phyloP scores from a whole-genome alignment of 2,888 invertebrate genomes.

The Meandrusa payeni region DNA sequence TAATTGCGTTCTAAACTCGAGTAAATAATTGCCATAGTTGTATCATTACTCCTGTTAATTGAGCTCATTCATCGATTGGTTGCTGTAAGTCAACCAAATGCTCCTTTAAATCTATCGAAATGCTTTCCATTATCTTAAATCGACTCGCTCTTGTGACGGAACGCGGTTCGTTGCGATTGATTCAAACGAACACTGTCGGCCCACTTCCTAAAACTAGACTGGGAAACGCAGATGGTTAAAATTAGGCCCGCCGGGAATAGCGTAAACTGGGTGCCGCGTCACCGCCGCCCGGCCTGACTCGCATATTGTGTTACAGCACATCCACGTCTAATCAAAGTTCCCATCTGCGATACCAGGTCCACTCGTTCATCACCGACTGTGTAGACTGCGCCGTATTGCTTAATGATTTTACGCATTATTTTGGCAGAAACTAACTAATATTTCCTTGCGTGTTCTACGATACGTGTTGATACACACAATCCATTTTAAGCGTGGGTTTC shows the following conservation, averaged over 20 bases:
- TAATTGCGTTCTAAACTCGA: slow-evolving; percentile 37
- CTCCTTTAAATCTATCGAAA: slow-evolving; percentile 8
- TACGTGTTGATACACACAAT: too few species aligned
- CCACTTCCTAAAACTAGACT: slow-evolving; percentile 78
- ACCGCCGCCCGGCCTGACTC: slow-evolving; percentile 58
- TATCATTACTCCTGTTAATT: slow-evolving; percentile 29
- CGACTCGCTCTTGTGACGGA: slow-evolving; percentile 32
- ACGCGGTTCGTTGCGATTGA: slow-evolving; percentile 43
- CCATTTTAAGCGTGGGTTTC: too few species aligned
- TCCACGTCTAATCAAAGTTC: slow-evolving; percentile 42
- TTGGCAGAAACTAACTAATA: too few species aligned
- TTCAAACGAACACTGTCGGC: slow-evolving; percentile 64
- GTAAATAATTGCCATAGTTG: slow-evolving; percentile 27
- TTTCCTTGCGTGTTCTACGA: too few species aligned
- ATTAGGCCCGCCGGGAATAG: slow-evolving; percentile 78
- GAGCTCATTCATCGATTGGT: slow-evolving; percentile 22
- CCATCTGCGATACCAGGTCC: slow-evolving; percentile 20
- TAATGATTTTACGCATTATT: too few species aligned
- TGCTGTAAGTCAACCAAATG: slow-evolving; percentile 13
- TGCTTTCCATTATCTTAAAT: slow-evolving; percentile 5
- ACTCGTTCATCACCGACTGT: not conserved
- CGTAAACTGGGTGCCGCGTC: slow-evolving; percentile 63
- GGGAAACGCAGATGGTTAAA: slow-evolving; percentile 79
- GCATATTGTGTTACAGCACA: slow-evolving; percentile 73
- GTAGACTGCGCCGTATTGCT: not conserved